phyloP scores from a whole-genome alignment of 2,888 invertebrate genomes.

The Apantesis nais region DNA sequence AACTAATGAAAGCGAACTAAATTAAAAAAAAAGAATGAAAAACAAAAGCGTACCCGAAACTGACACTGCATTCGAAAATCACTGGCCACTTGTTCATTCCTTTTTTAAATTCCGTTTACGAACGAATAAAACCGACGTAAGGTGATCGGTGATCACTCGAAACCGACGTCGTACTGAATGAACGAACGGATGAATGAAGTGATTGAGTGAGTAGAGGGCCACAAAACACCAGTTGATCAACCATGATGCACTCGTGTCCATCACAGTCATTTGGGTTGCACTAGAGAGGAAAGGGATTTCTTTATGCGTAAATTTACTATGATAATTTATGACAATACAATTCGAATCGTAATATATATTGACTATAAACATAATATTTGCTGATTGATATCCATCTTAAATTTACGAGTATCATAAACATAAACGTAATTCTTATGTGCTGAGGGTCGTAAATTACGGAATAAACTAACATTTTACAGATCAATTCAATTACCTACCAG shows the following conservation, averaged over 20 bases:
- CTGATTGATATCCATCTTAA: neutral
- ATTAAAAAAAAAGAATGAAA: constrained; percentile 5
- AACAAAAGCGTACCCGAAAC: constrained; percentile 18
- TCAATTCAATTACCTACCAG: no score
- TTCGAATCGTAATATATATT: neutral
- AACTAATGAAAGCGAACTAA: neutral
- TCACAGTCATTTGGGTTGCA: constrained; percentile 68
- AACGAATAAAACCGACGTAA: constrained; percentile 64
- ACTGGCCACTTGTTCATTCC: constrained; percentile 43
- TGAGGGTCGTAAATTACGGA: constrained; percentile 45
- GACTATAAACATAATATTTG: neutral
- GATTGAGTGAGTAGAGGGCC: constrained; percentile 67
- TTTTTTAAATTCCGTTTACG: constrained; percentile 60
- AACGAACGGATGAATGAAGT: constrained; percentile 70
- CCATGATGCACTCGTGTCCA: constrained; percentile 78
- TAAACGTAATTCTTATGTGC: constrained; percentile 30
- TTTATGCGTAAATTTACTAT: neutral
- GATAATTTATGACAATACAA: neutral
- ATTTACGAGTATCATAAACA: constrained; percentile 6
- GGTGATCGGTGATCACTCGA: constrained; percentile 81
- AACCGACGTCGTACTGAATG: constrained; percentile 70
- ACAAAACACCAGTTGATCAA: constrained; percentile 83
- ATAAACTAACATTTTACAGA: no score
- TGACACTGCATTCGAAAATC: constrained; percentile 41
- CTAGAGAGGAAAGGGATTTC: constrained; percentile 58